Conservation (phyloP, 2,888 invertebrate species). For the Byasa hedistus region DNA sequence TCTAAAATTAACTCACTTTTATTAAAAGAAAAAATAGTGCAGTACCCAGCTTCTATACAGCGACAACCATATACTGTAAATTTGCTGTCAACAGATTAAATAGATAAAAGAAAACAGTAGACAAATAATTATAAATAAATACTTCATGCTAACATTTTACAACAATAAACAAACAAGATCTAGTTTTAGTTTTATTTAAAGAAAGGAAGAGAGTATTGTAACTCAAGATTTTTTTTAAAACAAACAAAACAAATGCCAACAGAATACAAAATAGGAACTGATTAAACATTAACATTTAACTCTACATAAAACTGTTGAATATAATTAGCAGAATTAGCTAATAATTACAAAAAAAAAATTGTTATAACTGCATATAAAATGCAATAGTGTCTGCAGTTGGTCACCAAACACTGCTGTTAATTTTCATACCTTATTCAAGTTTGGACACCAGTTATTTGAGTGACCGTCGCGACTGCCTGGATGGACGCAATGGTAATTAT, state of each 20-base stretch:
- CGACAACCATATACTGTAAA: slow-evolving; percentile 49
- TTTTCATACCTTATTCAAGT: slow-evolving; percentile 71
- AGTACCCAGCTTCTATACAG: slow-evolving; percentile 46
- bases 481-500: slow-evolving; percentile 70
- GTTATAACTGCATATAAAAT: slow-evolving; percentile 32
- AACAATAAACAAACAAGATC: background rate
- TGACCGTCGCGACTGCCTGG: slow-evolving; percentile 67
- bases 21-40: slow-evolving; percentile 36
- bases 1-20: slow-evolving; percentile 50
- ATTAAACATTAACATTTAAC: background rate
- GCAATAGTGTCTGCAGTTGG: slow-evolving; percentile 5
- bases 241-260: background rate
- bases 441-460: slow-evolving; percentile 73
- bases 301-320: slow-evolving; percentile 11
- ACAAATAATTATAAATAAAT: background rate
- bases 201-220: background rate
- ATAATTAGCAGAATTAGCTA: slow-evolving; percentile 18
- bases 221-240: background rate
- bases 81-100: slow-evolving; percentile 55
- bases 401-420: slow-evolving; percentile 25
- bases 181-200: slow-evolving; percentile 1
- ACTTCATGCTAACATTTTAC: slow-evolving; percentile 1
- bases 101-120: slow-evolving; percentile 39
- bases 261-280: slow-evolving; percentile 4
- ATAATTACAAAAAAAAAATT: background rate